Percentiles rank a stretch among this genome's conserved stretches.
These are phyloP conservation scores for Clitarchus hookeri DNA, from an alignment of 2,888 invertebrate genomes.

Conservation along the genomic window DNA sequence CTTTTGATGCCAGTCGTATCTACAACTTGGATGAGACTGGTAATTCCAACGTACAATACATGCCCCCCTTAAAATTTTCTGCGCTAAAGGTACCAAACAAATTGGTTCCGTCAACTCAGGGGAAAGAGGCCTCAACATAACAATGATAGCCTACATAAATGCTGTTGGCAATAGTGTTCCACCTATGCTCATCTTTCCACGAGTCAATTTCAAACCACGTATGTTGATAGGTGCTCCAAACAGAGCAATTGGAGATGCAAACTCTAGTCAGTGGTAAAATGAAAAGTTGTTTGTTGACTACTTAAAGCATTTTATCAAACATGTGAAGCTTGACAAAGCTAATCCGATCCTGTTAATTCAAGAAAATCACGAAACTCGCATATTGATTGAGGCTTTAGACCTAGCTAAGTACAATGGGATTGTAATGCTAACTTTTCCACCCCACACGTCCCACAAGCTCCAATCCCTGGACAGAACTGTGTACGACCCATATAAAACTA, in stretches of 20 bases:
- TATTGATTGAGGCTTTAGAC: neutral
- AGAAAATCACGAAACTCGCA: neutral
- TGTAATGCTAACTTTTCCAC: neutral
- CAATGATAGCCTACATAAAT: neutral
- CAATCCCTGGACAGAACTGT: neutral
- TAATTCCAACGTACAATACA: neutral
- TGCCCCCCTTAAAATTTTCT: neutral
- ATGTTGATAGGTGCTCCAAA: conserved; percentile 11
- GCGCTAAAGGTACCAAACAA: conserved; percentile 1
- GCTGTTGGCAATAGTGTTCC: neutral
- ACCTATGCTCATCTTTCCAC: neutral
- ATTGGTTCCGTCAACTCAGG: neutral
- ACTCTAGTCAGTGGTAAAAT: neutral
- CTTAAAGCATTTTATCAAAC: neutral
- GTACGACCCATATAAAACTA: neutral
- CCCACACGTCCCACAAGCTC: neutral
- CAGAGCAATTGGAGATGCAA: neutral
- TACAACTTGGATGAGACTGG: conserved; percentile 10
- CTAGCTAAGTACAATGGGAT: neutral
- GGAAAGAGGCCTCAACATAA: conserved; percentile 2
- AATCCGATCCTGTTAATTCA: neutral
- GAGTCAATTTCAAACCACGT: neutral
- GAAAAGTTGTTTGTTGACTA: neutral
- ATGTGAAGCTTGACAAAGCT: too few species aligned
- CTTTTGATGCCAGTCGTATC: neutral